phyloP scores from a whole-genome alignment of 2,888 invertebrate genomes.

The Oithona nana region DNA sequence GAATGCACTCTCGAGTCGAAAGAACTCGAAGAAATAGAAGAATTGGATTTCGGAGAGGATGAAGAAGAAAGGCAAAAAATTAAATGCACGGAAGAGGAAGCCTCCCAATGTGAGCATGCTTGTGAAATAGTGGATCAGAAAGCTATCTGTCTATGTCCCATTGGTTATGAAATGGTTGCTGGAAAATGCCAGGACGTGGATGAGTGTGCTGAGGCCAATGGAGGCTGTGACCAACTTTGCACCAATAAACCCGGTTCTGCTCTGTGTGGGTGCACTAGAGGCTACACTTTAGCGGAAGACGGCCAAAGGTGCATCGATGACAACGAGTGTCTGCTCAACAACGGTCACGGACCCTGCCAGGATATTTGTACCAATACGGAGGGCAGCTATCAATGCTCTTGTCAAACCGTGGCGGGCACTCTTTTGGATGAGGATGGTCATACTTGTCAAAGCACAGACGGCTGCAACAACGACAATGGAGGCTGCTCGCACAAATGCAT shows the following conservation, averaged over 20 bases:
- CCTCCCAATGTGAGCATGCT: conserved; percentile 28
- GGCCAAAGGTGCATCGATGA: conserved; percentile 33
- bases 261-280: conserved; percentile 21
- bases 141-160: conserved; percentile 34
- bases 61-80: conserved; percentile 34
- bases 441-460: conserved; percentile 26
- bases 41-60: conserved; percentile 28
- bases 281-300: conserved; percentile 21
- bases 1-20: conserved; percentile 27
- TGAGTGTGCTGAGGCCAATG: conserved; percentile 20
- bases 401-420: conserved; percentile 6
- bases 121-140: conserved; percentile 31
- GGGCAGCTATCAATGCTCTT: conserved; percentile 44
- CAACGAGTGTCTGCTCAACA: conserved; percentile 41
- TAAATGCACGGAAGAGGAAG: conserved; percentile 26
- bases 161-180: conserved; percentile 18
- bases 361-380: conserved; percentile 43
- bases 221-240: conserved; percentile 20
- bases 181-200: conserved; percentile 20
- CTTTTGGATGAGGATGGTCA: not conserved
- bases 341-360: conserved; percentile 24
- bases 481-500: conserved; percentile 31
- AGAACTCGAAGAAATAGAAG: conserved; percentile 37
- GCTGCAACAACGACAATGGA: conserved; percentile 24
- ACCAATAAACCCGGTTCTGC: conserved; percentile 21